Evolutionary conservation across 2,888 invertebrate species (phyloP).

Genomic region (Tachystola acroxantha): DNA sequence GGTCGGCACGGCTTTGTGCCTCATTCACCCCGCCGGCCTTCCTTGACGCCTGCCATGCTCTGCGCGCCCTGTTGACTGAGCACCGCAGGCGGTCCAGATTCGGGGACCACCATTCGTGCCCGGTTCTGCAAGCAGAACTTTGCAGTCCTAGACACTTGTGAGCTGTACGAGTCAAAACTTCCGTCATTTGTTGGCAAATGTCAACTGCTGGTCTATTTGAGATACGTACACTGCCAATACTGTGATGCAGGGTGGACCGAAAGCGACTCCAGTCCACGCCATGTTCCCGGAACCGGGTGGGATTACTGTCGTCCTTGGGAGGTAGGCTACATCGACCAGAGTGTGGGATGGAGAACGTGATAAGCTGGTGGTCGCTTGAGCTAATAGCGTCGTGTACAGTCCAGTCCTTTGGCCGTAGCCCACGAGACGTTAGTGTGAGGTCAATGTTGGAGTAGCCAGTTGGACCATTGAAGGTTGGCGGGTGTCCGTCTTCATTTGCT

Average conservation of each 20-base stretch:
- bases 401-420: slow-evolving; percentile 9
- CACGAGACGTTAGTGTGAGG: slow-evolving; percentile 14
- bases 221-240: neutral
- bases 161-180: slow-evolving; percentile 3
- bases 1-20: neutral
- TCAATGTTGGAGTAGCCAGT: slow-evolving; percentile 24
- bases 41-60: slow-evolving; percentile 12
- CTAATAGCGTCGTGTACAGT: slow-evolving; percentile 11
- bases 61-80: neutral
- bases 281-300: neutral
- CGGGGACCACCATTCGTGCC: slow-evolving; percentile 17
- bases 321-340: neutral
- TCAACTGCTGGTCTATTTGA: neutral
- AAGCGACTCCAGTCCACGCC: slow-evolving; percentile 1
- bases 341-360: slow-evolving; percentile 8
- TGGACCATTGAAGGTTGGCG: slow-evolving; percentile 13
- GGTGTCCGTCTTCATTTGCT: slow-evolving; percentile 13
- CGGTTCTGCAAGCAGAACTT: neutral
- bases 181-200: slow-evolving; percentile 2
- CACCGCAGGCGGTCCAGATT: slow-evolving; percentile 7
- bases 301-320: neutral
- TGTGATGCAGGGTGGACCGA: neutral
- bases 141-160: slow-evolving; percentile 4
- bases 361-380: slow-evolving; percentile 19
- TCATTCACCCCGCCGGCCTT: neutral